phyloP scores from a whole-genome alignment of 2,797 vertebrate species.

The Epinephelus malabaricus region DNA sequence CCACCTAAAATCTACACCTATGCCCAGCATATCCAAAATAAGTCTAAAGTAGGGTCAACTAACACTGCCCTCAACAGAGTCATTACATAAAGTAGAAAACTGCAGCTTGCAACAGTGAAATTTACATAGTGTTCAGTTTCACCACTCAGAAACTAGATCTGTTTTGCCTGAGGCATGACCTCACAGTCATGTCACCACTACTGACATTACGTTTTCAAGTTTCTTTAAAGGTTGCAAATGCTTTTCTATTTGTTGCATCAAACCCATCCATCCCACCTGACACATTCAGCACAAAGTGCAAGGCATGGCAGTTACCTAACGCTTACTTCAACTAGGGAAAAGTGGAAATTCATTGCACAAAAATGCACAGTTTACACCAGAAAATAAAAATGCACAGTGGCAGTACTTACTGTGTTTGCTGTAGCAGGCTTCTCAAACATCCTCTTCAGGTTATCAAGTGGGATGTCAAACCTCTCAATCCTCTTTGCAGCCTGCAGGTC shows the following conservation, averaged over 20 bases:
- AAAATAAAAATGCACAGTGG: slow-evolving; percentile 9
- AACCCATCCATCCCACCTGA: slow-evolving; percentile 9
- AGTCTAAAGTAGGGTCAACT: not conserved
- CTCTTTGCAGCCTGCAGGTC: slow-evolving; percentile 77
- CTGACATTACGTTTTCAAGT: slow-evolving; percentile 29
- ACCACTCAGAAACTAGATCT: slow-evolving; percentile 36
- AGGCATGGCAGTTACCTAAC: not conserved
- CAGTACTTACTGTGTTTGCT: slow-evolving; percentile 71
- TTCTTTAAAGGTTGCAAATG: slow-evolving; percentile 16
- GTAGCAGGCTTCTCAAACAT: slow-evolving; percentile 85
- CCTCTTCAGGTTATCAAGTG: slow-evolving; percentile 85
- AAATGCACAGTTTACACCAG: not conserved
- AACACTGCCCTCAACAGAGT: not conserved
- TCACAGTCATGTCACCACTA: slow-evolving; percentile 6
- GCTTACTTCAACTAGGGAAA: slow-evolving; percentile 1
- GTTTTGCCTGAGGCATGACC: slow-evolving; percentile 4
- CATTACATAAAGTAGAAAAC: slow-evolving; percentile 5
- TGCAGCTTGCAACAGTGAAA: slow-evolving; percentile 11
- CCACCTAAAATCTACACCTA: too few species aligned
- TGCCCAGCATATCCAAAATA: slow-evolving; percentile 1
- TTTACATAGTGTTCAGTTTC: slow-evolving; percentile 18
- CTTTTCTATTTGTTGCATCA: slow-evolving; percentile 5
- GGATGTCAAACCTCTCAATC: slow-evolving; percentile 87
- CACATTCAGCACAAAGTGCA: slow-evolving; percentile 14
- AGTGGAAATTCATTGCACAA: slow-evolving; percentile 9